phyloP scores from a whole-genome alignment of 2,888 invertebrate species.

The Rhingia campestris region DNA sequence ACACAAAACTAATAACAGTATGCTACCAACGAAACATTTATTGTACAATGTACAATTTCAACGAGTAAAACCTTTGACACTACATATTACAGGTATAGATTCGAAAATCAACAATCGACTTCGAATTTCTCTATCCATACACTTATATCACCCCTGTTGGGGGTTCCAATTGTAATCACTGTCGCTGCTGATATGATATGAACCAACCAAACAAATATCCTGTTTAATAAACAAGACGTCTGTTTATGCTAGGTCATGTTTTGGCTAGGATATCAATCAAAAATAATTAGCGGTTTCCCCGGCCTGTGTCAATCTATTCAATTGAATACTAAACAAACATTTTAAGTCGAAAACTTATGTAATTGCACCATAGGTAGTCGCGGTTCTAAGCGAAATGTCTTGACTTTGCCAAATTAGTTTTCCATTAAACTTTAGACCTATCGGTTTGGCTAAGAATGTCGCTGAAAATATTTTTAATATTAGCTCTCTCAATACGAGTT shows the following conservation, averaged over 20 bases:
- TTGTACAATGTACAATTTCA: too few relatives aligned
- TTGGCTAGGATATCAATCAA: slow-evolving; percentile 28
- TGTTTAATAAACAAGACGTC: slow-evolving; percentile 47
- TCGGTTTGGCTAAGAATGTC: slow-evolving; percentile 33
- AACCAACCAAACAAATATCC: slow-evolving; percentile 23
- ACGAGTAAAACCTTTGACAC: too few relatives aligned
- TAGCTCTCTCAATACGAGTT: not conserved
- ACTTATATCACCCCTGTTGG: not conserved
- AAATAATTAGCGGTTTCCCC: slow-evolving; percentile 42
- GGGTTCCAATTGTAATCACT: not conserved
- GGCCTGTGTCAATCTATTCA: slow-evolving; percentile 25
- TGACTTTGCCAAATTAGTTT: slow-evolving; percentile 30
- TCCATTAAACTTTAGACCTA: not conserved
- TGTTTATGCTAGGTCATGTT: slow-evolving; percentile 9
- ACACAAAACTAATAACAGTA: too few relatives aligned
- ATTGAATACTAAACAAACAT: slow-evolving; percentile 34
- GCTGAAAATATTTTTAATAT: slow-evolving; percentile 6
- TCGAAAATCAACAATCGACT: not conserved
- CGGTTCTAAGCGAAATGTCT: not conserved
- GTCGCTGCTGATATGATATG: slow-evolving; percentile 1
- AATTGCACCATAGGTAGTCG: too few relatives aligned
- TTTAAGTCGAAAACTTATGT: slow-evolving; percentile 1
- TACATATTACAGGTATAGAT: too few relatives aligned
- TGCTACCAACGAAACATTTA: too few relatives aligned
- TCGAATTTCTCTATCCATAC: not conserved